Base-by-base conservation (phyloP, 2,113 vertebrate genomes). In the Anguilla rostrata region DNA sequence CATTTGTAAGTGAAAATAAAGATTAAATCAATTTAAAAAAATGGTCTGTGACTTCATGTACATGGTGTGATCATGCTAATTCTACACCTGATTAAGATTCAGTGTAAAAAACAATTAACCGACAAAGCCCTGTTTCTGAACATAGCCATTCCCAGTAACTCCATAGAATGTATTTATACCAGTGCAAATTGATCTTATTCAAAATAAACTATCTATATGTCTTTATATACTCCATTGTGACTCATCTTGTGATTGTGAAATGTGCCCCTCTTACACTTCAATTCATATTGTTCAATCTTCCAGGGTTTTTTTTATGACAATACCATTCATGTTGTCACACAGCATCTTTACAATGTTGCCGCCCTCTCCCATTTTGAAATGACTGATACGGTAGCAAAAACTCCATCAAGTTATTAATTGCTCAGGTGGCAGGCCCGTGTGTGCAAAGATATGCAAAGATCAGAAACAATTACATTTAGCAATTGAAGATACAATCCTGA, bases 111-210 rank as follows among this genome's bases (percentile, higher is more conserved):
- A 90, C 88, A 92, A 88, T n/a, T 71, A 34, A 75, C 9, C n/a
- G 9, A 75, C 11, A 12, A 34, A 34, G 86, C 88, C 88, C 89
- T 92, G 90, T 92, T 91, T 41, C 2, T 41, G 39, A 81, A 26
- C 41, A 90, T 90, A 88, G 91, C 85, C 91, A 83, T 92, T 41
- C 82, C 90, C 46, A 92, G 91, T 87, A 91, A 91, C 90, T 92
- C 90, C 90, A 90, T 92, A 94, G 91, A 92, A 91, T 92, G 90
- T 92, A 87, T 92, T 94, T 91, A 91, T 88, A 92, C 89, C 87
- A 85, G 78, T 83, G 40, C 88, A 90, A 86, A 90, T 86, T 90
- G 87, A 86, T 89, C 90, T 90, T 90, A 80, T 89, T 84, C 87
- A 90, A 84, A 92, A 91, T 90, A 92, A 93, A 93, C 92, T 88